These are phyloP conservation scores for Scomber japonicus DNA, from an alignment of 2,113 vertebrate genomes.

Conservation along the genomic window DNA sequence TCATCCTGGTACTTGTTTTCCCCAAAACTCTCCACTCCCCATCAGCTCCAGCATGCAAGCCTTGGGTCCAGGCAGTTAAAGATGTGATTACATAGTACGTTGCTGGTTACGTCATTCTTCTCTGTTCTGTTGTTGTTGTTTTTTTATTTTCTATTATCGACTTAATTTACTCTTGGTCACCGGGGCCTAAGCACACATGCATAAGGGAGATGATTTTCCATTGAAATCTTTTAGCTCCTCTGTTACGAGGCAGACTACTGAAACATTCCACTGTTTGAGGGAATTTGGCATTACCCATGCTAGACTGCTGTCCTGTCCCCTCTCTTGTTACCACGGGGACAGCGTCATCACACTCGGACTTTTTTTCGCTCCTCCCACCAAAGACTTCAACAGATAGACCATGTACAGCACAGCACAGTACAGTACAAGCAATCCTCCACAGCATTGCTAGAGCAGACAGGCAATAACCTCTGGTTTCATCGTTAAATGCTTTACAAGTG, in stretches of 20 bases:
- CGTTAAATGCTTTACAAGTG: slow-evolving; percentile 56
- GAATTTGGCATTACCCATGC: slow-evolving; percentile 64
- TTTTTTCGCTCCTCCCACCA: slow-evolving; percentile 78
- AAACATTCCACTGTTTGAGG: slow-evolving; percentile 84
- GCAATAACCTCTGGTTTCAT: slow-evolving; percentile 71
- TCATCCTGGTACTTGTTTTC: slow-evolving; percentile 62
- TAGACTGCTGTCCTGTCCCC: slow-evolving; percentile 67
- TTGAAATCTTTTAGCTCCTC: slow-evolving; percentile 60
- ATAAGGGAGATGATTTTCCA: slow-evolving; percentile 68
- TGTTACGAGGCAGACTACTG: slow-evolving; percentile 80
- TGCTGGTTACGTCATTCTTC: slow-evolving; percentile 63
- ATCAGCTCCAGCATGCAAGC: slow-evolving; percentile 63
- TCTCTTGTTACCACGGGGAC: slow-evolving; percentile 45
- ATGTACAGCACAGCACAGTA: slow-evolving; percentile 56
- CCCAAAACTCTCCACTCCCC: slow-evolving; percentile 41
- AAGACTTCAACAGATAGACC: slow-evolving; percentile 75
- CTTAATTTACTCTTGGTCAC: slow-evolving; percentile 54
- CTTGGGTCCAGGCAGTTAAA: slow-evolving; percentile 60
- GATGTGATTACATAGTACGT: slow-evolving; percentile 66
- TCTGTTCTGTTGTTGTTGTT: slow-evolving; percentile 48
- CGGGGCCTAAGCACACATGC: slow-evolving; percentile 66
- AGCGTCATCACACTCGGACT: slow-evolving; percentile 46
- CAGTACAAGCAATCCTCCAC: slow-evolving; percentile 58
- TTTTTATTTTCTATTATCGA: slow-evolving; percentile 50
- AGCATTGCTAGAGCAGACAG: slow-evolving; percentile 41